Percentiles rank a stretch among this genome's conserved stretches.
phyloP scores from a whole-genome alignment of 2,113 vertebrate genomes.

The Dromaius novaehollandiae region DNA sequence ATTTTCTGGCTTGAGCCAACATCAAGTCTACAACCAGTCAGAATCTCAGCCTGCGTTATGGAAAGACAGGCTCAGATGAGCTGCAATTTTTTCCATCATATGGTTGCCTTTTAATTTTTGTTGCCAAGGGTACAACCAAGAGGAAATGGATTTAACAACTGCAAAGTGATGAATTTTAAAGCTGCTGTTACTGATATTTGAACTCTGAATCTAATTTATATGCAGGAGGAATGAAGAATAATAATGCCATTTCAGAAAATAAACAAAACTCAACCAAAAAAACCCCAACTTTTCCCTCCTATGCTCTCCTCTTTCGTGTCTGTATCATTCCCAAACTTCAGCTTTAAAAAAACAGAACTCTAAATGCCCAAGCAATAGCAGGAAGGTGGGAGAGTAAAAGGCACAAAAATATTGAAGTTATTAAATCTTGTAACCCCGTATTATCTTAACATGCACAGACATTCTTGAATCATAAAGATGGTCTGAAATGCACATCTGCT shows the following conservation, averaged over 20 bases:
- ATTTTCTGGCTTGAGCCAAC: neutral
- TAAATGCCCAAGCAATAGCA: neutral
- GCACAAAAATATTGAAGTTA: neutral
- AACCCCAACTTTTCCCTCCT: neutral
- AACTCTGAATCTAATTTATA: conserved; percentile 9
- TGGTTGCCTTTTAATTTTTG: conserved; percentile 11
- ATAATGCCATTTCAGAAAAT: neutral
- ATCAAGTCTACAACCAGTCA: neutral
- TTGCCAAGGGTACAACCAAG: neutral
- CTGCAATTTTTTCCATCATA: neutral
- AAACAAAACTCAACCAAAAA: neutral
- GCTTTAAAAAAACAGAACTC: neutral
- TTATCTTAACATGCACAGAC: neutral
- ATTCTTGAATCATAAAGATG: neutral
- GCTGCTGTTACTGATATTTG: neutral
- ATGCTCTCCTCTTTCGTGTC: neutral
- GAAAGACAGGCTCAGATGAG: neutral
- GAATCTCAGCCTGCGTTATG: neutral
- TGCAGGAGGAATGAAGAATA: neutral
- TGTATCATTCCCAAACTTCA: neutral
- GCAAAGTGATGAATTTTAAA: conserved; percentile 25
- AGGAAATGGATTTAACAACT: conserved; percentile 34
- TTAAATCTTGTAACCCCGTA: neutral
- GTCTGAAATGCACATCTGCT: neutral
- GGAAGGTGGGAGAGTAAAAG: neutral